These are phyloP conservation scores for Hirtodrosophila cameraria DNA, from an alignment of 2,888 invertebrate genomes.

Conservation along the genomic window DNA sequence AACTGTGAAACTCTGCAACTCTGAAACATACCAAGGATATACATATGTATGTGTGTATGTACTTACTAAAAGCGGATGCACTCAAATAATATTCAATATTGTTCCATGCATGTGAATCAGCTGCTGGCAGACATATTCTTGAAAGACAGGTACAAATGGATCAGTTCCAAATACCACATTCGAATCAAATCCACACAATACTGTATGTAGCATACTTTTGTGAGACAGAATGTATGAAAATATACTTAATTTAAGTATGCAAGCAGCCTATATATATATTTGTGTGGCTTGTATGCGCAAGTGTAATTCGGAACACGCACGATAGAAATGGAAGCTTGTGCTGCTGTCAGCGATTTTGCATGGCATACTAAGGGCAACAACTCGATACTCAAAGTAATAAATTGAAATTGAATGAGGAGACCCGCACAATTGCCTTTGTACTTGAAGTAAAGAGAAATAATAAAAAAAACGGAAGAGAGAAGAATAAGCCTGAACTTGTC, in stretches of 20 bases:
- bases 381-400: slow-evolving; percentile 43
- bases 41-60: slow-evolving; percentile 2
- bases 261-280: too few species aligned
- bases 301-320: too few species aligned
- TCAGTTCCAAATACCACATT: too few species aligned
- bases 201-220: too few species aligned
- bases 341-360: slow-evolving; percentile 21
- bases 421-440: slow-evolving; percentile 18
- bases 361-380: slow-evolving; percentile 21
- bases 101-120: slow-evolving; percentile 26
- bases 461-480: too few species aligned
- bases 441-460: too few species aligned
- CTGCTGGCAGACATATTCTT: background rate
- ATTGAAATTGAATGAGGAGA: slow-evolving; percentile 38
- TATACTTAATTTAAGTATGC: too few species aligned
- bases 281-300: too few species aligned
- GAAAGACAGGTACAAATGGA: too few species aligned
- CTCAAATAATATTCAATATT: slow-evolving; percentile 38
- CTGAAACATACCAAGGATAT: background rate
- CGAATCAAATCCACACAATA: too few species aligned
- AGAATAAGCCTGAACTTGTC: too few species aligned
- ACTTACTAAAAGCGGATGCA: slow-evolving; percentile 16
- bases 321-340: slow-evolving; percentile 17
- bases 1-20: slow-evolving; percentile 14
- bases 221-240: too few species aligned